phyloP scores from a whole-genome alignment of 1,140 invertebrate species.

The Cydia pomonella region DNA sequence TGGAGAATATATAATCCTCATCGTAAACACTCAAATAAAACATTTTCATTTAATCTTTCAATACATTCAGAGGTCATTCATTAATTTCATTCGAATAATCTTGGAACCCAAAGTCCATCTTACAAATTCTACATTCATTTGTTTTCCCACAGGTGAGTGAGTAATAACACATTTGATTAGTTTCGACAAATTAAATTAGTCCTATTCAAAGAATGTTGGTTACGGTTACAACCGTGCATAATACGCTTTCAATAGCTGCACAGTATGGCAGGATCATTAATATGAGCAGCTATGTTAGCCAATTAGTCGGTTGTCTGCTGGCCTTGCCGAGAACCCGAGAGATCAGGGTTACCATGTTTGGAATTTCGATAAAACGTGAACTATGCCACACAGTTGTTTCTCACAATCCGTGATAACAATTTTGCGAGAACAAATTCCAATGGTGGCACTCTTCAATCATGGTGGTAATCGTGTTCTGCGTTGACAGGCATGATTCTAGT shows the following conservation, averaged over 20 bases:
- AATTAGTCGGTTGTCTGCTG: conserved; percentile 27
- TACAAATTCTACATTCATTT: background rate
- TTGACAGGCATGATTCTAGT: conserved; percentile 20
- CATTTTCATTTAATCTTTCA: background rate
- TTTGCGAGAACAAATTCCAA: background rate
- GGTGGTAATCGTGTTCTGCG: conserved; percentile 1
- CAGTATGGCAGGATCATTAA: background rate
- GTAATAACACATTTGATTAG: background rate
- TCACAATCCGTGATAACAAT: conserved; percentile 2
- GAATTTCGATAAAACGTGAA: conserved; percentile 6
- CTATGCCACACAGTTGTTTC: background rate
- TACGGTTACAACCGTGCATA: background rate
- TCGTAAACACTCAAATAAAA: too few relatives aligned
- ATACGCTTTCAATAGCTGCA: background rate
- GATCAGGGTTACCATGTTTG: conserved; percentile 18
- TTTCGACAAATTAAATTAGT: conserved; percentile 15
- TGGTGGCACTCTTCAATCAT: conserved; percentile 3
- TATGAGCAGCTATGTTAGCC: background rate
- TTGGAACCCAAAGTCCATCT: too few relatives aligned
- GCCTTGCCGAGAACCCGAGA: conserved; percentile 6
- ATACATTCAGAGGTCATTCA: background rate
- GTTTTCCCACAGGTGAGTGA: background rate
- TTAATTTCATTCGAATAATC: background rate
- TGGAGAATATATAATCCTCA: background rate
- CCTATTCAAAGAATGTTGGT: conserved; percentile 30